Percentiles rank a stretch among this genome's conserved stretches.
Conservation (phyloP, 2,113 vertebrate species). For the Diadophis punctatus region DNA sequence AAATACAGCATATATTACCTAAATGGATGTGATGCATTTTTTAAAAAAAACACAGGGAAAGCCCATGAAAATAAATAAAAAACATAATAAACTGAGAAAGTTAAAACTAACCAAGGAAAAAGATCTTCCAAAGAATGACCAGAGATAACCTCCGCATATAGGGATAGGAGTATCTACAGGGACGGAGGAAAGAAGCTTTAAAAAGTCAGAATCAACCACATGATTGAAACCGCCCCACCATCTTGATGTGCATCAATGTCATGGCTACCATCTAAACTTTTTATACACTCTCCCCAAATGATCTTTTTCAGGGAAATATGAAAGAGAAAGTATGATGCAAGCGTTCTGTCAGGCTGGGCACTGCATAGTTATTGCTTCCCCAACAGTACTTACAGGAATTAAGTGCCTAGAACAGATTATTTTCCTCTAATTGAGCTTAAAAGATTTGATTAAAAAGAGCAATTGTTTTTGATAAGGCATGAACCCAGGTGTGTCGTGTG, state of each 20-base stretch:
- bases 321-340: conserved; percentile 3
- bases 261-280: not conserved
- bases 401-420: not conserved
- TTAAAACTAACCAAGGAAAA: not conserved
- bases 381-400: not conserved
- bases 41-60: not conserved
- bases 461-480: conserved; percentile 19
- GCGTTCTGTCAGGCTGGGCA: not conserved
- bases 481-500: not conserved
- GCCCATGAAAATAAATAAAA: not conserved
- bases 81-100: not conserved
- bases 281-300: not conserved
- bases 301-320: not conserved
- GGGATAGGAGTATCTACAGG: not conserved
- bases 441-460: conserved; percentile 12
- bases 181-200: not conserved
- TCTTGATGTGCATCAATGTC: not conserved
- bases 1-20: not conserved
- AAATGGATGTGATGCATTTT: not conserved
- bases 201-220: not conserved
- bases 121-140: not conserved
- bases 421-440: not conserved
- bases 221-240: not conserved
- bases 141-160: not conserved
- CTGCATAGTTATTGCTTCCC: not conserved